phyloP scores from a whole-genome alignment of 2,888 invertebrate genomes.

The Eupsilia transversa region DNA sequence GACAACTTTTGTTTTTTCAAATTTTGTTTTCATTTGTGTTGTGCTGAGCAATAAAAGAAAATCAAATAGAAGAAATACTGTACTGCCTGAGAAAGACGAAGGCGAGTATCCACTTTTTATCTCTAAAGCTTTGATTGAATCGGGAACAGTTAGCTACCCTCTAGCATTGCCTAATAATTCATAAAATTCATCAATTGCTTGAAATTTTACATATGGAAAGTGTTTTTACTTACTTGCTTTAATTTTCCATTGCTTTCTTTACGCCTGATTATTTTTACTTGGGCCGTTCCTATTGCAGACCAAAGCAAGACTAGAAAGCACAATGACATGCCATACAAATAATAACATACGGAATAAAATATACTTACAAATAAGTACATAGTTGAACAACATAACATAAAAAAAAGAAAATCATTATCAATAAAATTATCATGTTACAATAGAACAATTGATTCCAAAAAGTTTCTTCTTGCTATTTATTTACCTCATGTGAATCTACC shows the following conservation, averaged over 20 bases:
- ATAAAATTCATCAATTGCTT: slow-evolving; percentile 21
- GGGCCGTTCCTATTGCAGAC: slow-evolving; percentile 4
- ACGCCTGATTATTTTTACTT: slow-evolving; percentile 9
- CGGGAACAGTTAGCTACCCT: background rate
- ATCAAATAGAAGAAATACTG: background rate
- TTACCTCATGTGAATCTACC: background rate
- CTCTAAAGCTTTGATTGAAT: background rate
- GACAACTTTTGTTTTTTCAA: background rate
- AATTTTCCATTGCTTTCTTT: slow-evolving; percentile 21
- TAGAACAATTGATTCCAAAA: background rate
- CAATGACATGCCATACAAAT: too few relatives aligned
- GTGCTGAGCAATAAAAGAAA: background rate
- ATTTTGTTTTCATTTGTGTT: background rate
- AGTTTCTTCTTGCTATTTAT: background rate
- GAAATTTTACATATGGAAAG: background rate
- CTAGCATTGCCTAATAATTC: background rate
- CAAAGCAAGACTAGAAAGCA: slow-evolving; percentile 1
- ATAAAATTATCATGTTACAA: background rate
- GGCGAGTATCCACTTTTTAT: background rate
- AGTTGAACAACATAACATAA: background rate
- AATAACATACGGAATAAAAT: too few relatives aligned
- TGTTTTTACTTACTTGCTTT: slow-evolving; percentile 45
- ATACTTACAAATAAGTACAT: slow-evolving; percentile 5
- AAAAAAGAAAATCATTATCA: slow-evolving; percentile 1
- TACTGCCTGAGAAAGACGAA: background rate